A percentile compares a stretch with the other conserved stretches of the same genome.
Evolutionary conservation across 2,113 vertebrate genomes (phyloP).

Genomic region (Muntiacus muntjak): DNA sequence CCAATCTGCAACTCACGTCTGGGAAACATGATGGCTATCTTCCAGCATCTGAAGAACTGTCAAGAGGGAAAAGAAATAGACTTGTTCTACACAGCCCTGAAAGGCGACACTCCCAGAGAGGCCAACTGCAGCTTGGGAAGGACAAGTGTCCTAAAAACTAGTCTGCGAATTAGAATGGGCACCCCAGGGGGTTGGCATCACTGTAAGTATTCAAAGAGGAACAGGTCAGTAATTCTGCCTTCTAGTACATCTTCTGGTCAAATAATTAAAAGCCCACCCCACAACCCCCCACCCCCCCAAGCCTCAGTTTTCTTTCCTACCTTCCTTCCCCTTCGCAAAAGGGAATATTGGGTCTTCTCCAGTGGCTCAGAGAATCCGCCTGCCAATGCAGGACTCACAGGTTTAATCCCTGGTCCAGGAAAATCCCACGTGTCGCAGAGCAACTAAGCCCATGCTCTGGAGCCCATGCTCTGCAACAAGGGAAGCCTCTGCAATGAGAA

Average conservation of each 20-base stretch:
- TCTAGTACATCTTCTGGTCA: neutral
- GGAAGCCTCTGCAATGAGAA: neutral
- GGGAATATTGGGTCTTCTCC: neutral
- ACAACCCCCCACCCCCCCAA: neutral
- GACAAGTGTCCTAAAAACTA: neutral
- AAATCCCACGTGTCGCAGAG: neutral
- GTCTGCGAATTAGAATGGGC: neutral
- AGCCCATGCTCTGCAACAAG: neutral
- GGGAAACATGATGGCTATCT: neutral
- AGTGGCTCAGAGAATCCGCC: neutral
- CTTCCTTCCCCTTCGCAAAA: neutral
- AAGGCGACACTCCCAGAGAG: neutral
- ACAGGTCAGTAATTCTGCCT: neutral
- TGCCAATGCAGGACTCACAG: neutral
- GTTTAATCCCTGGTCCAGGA: neutral
- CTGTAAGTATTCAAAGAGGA: neutral
- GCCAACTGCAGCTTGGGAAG: neutral
- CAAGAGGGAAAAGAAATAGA: neutral
- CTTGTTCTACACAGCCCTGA: neutral
- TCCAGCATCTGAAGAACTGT: neutral
- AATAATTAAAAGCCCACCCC: neutral
- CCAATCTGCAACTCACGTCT: neutral
- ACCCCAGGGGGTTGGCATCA: neutral
- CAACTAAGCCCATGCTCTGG: neutral
- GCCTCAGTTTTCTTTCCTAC: neutral